Base-by-base conservation (phyloP, 2,797 vertebrate genomes). In the Etheostoma nigrum region DNA sequence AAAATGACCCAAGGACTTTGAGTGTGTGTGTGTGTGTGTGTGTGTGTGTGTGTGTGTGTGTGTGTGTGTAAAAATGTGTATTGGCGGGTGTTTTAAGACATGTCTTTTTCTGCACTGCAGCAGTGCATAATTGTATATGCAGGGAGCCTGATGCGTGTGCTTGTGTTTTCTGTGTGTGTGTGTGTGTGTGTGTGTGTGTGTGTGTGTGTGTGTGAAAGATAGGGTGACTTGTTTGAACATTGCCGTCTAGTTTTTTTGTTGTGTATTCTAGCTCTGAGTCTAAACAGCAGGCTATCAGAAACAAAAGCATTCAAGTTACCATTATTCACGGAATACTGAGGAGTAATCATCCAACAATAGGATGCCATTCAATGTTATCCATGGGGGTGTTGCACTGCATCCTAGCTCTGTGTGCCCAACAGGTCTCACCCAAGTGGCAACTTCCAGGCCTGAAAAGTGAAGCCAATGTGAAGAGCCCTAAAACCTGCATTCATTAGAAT, bases 1-100 rank as follows among this genome's bases (percentile, higher is more conserved):
- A 82, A 71, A 76, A 84, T 60, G 66, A 88, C 88, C 85, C 74
- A 1, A 71, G 70, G 87, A 69, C 53, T 81, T 15, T 18, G 23
- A 55, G 55, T 21, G 36, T 66, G 5, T 53, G 27, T 55, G 21
- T 66, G 47, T 45, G 40, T 40, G 36, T 40, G 36, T 40, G 36
- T 40, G 36, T 36, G 33, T 36, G 9, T 36, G 9, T 36, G 8
- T 7, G 8, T 36, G 8, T n/a, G n/a, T 36, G 33, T 9, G 33
- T 9, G 36, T 40, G 36, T 40, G 36, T 10, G 2, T 36, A 11
- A 36, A 36, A 10, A 36, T 9, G 7, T 36, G 36, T 36, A 36
- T 36, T 36, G 9, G 36, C 10, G 36, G 9, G 2, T 36, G 9
- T 36, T 36, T 10, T 36, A 36, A 36, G 36, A 36, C 36, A 10